Base-by-base conservation (phyloP, 1,140 invertebrate species). In the Lordiphosa clarofinis region DNA sequence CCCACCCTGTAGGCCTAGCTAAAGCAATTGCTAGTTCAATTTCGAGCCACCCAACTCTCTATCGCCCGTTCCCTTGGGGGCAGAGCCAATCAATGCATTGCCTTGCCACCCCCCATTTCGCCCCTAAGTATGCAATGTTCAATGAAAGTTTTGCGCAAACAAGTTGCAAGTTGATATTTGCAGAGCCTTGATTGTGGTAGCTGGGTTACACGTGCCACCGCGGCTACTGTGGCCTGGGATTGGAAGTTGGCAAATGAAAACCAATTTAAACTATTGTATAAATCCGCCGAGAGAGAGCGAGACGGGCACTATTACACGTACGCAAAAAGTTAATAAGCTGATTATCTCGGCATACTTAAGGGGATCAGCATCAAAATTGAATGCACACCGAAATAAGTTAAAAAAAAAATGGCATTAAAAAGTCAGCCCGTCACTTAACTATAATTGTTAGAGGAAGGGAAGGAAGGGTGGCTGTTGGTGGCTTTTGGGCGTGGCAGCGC, bases 131-230 rank as follows among this genome's bases (percentile, higher is more conserved):
- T 57, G 53, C 49, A 63, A 75, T 72, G 69, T 69, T 63, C 65
- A 56, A 53, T 56, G 72, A 62, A 74, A 74, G 73, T 74, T 75
- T 75, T 56, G 53, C 57, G 53, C 72, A 75, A 75, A 75, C 72
- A 75, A 61, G 60, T 39, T 56, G 59, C 72, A 70, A 75, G 72
- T 70, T 74, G 72, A 75, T 75, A 65, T 75, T 75, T 75, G 73
- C 66, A 66, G 48, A 75, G 61, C 66, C 65, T 74, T 74, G 70
- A 73, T 72, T 66, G 60, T 42, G 56, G 50, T 31, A 43, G 38
- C 48, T 31, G 42, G 24, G 43, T 46, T 46, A 31, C 43, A 60
- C 40, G 40, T 48, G 55, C 46, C 68, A 11, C 37, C 5, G 8
- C 44, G 7, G 19, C 1, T 5, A 13, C 21, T 33, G 36, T 13